phyloP scores from a whole-genome alignment of 2,888 invertebrate species.

The Yponomeuta sedellus region DNA sequence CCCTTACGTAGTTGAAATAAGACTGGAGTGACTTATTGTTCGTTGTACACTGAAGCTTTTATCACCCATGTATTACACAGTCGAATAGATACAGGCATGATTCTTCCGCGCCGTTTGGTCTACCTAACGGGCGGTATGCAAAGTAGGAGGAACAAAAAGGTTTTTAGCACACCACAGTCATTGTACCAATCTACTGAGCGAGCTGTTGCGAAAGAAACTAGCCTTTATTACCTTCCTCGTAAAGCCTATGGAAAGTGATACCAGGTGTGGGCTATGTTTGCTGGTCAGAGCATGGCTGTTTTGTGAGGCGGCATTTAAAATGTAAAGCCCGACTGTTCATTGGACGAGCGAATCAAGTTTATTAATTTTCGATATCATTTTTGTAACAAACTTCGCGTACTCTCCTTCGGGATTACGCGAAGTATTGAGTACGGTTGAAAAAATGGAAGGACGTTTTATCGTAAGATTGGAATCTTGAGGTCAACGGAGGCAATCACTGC shows the following conservation, averaged over 20 bases:
- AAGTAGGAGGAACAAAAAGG: conserved; percentile 10
- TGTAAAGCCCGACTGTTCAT: background rate
- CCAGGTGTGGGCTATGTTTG: background rate
- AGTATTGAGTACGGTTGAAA: background rate
- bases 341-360: background rate
- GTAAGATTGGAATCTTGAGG: background rate
- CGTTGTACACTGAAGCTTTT: background rate
- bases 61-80: background rate
- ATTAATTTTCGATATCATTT: background rate
- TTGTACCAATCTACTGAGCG: background rate
- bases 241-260: background rate
- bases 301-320: background rate
- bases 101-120: conserved; percentile 12
- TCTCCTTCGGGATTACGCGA: no score
- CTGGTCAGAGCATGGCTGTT: background rate
- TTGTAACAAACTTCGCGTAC: no score
- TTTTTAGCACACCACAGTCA: conserved; percentile 8
- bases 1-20: background rate
- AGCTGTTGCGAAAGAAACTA: background rate
- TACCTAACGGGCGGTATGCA: conserved; percentile 12
- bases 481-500: background rate
- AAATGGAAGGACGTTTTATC: background rate
- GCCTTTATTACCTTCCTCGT: background rate
- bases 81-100: conserved; percentile 7
- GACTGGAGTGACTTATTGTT: background rate